Percentiles rank a stretch among this genome's conserved stretches.
Evolutionary conservation across 2,113 vertebrate genomes (phyloP).

Genomic region (Centropristis striata): DNA sequence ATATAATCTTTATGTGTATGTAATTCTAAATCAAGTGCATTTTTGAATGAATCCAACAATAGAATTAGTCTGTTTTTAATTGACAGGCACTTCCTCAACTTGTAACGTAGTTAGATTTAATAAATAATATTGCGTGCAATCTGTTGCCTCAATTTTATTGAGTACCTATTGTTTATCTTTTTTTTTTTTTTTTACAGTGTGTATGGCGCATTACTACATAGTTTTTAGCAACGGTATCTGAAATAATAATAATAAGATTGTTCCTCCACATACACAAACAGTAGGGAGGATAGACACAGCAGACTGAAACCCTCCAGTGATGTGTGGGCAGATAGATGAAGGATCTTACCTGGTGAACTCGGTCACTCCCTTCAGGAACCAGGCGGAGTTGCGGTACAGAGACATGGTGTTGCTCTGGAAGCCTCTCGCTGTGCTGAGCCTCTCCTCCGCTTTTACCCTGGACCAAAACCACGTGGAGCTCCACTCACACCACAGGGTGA

Average conservation of each 20-base stretch:
- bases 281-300: background rate
- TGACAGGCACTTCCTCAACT: no score
- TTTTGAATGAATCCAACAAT: no score
- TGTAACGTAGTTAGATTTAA: no score
- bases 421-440: constrained; percentile 50
- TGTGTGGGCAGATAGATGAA: background rate
- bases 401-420: constrained; percentile 80
- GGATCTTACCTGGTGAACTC: constrained; percentile 86
- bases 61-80: no score
- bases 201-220: no score
- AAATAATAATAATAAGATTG: background rate
- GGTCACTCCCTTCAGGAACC: constrained; percentile 86
- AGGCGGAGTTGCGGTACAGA: constrained; percentile 87
- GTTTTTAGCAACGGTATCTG: no score
- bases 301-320: background rate
- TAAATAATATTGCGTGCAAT: no score
- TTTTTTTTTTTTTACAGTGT: no score
- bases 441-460: constrained; percentile 63
- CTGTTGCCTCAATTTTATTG: no score
- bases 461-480: constrained; percentile 67
- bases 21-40: no score
- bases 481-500: constrained; percentile 17
- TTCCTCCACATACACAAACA: background rate
- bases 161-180: no score
- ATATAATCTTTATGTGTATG: no score